A percentile compares a stretch with the other conserved stretches of the same genome.
Evolutionary conservation across 2,888 invertebrate species (phyloP).

Genomic region (Nymphalis c-album): DNA sequence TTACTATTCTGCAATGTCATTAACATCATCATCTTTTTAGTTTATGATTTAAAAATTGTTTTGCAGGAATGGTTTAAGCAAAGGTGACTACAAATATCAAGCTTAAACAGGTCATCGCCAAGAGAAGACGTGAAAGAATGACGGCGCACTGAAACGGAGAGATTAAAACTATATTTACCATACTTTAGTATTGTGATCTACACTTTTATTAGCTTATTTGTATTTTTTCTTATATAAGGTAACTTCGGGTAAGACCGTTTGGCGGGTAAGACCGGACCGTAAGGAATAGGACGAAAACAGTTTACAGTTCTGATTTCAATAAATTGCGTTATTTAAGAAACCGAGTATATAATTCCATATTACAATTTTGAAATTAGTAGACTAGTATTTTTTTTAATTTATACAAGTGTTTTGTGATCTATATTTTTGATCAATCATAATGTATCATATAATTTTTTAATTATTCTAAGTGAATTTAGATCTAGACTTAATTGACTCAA

Average conservation of each 20-base stretch:
- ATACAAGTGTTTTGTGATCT: not conserved
- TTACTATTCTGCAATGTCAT: not conserved
- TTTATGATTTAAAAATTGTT: constrained; percentile 1
- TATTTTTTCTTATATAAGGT: constrained; percentile 4
- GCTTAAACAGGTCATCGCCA: constrained; percentile 32
- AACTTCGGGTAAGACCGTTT: no score
- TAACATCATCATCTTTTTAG: not conserved
- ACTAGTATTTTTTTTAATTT: not conserved
- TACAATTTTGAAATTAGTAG: not conserved
- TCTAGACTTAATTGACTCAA: not conserved
- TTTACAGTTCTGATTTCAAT: no score
- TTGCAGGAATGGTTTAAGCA: constrained; percentile 71
- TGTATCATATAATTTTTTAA: constrained; percentile 16
- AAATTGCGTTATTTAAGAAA: no score
- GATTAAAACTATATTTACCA: constrained; percentile 2
- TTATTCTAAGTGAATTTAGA: not conserved
- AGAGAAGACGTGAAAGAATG: not conserved
- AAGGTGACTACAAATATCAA: constrained; percentile 69
- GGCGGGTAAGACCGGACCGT: no score
- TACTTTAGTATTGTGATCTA: not conserved
- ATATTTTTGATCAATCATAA: not conserved
- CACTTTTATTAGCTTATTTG: not conserved
- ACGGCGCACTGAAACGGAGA: not conserved
- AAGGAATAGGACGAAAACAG: no score
- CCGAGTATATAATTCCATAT: not conserved